A percentile compares a stretch with the other conserved stretches of the same genome.
phyloP scores from a whole-genome alignment of 2,113 vertebrate genomes.

The Sinocyclocheilus anshuiensis region DNA sequence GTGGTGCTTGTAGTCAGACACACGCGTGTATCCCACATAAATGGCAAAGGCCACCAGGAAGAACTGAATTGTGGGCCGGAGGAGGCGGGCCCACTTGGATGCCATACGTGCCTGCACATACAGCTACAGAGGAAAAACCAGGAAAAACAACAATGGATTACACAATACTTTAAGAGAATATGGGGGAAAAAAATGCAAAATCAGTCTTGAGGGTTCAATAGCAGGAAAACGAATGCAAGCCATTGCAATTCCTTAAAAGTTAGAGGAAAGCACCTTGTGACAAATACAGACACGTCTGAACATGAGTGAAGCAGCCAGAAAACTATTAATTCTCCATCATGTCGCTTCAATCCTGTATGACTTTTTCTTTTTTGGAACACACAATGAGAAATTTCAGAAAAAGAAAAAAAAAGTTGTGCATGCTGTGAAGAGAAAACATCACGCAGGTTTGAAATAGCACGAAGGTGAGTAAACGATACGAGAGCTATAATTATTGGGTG shows the following conservation, averaged over 20 bases:
- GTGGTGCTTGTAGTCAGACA: conserved; percentile 94
- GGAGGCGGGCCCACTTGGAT: conserved; percentile 87
- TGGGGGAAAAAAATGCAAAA: not conserved
- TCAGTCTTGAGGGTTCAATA: not conserved
- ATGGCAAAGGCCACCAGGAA: conserved; percentile 87
- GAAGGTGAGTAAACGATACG: not conserved
- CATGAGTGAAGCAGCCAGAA: not conserved
- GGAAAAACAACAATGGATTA: not conserved
- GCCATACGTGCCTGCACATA: conserved; percentile 88
- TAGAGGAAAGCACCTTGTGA: not conserved
- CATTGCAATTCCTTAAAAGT: not conserved
- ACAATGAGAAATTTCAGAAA: too few species aligned
- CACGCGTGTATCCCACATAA: conserved; percentile 89
- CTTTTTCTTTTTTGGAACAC: not conserved
- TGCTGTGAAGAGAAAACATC: not conserved
- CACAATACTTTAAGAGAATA: not conserved
- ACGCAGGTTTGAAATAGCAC: not conserved
- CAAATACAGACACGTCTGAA: conserved; percentile 33
- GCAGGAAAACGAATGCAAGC: not conserved
- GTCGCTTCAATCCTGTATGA: not conserved
- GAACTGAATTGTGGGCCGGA: conserved; percentile 93
- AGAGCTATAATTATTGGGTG: not conserved
- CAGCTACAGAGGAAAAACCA: conserved; percentile 70
- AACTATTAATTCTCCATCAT: not conserved
- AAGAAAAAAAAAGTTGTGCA: not conserved